phyloP scores from a whole-genome alignment of 2,113 vertebrate genomes.

The Oenanthe oenanthe region DNA sequence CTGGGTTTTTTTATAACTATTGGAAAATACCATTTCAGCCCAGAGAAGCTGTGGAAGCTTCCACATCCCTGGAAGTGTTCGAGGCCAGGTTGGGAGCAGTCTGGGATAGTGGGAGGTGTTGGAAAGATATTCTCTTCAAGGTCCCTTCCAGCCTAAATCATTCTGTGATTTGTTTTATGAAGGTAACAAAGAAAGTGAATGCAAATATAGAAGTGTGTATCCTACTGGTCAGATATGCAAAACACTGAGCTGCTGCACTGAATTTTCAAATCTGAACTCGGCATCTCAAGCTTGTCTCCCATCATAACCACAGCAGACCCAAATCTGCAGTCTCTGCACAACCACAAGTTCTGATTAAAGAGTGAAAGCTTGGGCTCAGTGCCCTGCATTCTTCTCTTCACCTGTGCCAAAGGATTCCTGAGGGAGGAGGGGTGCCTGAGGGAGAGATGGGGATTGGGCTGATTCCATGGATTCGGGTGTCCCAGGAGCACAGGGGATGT shows the following conservation, averaged over 20 bases:
- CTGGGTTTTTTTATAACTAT: background rate
- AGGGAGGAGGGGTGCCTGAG: background rate
- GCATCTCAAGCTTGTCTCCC: slow-evolving; percentile 26
- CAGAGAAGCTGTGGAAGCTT: background rate
- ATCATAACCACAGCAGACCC: slow-evolving; percentile 31
- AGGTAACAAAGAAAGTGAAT: background rate
- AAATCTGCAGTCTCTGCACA: background rate
- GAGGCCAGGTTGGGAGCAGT: background rate
- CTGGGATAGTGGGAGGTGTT: too few species aligned
- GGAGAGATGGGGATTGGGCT: background rate
- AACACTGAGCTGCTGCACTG: background rate
- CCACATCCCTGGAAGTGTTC: background rate
- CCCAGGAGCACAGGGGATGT: background rate
- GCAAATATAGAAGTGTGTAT: background rate
- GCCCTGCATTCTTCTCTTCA: background rate
- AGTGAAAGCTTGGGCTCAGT: background rate
- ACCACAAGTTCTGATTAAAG: background rate
- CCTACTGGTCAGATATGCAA: background rate
- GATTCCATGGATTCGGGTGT: background rate
- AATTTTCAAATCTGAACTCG: slow-evolving; percentile 15
- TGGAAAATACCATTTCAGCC: background rate
- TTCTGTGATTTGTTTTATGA: background rate
- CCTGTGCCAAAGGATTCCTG: background rate
- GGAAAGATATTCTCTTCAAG: too few species aligned
- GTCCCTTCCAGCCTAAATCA: background rate